These are phyloP conservation scores for Drosophila paucipuncta DNA, from an alignment of 2,888 invertebrate genomes.

Conservation along the genomic window DNA sequence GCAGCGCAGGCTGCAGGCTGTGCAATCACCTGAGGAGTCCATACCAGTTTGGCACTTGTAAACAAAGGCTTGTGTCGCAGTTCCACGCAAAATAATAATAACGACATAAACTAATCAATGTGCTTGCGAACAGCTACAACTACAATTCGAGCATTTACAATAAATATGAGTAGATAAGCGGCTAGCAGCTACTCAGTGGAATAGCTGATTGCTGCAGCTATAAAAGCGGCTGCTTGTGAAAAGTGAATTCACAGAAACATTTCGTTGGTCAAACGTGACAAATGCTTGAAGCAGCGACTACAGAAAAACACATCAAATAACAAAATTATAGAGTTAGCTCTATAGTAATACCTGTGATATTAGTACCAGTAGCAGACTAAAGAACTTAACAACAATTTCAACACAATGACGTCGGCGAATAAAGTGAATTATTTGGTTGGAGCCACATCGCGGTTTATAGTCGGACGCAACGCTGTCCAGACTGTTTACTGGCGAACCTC, in stretches of 20 bases:
- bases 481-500: conserved; percentile 90
- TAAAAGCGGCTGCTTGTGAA: conserved; percentile 52
- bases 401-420: conserved; percentile 72
- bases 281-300: conserved; percentile 8
- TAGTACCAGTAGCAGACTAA: neutral
- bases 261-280: conserved; percentile 19
- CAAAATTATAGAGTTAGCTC: conserved; percentile 24
- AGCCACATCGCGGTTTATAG: conserved; percentile 90
- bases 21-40: neutral
- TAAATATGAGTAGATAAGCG: conserved; percentile 32
- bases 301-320: neutral
- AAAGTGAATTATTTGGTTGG: conserved; percentile 88
- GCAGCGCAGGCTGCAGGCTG: conserved; percentile 1
- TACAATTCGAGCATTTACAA: conserved; percentile 25
- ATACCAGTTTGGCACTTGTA: conserved; percentile 11
- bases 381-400: neutral
- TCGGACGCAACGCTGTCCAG: conserved; percentile 90
- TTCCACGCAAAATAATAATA: conserved; percentile 23
- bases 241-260: conserved; percentile 47
- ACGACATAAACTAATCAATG: conserved; percentile 65
- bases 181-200: conserved; percentile 19
- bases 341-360: conserved; percentile 61
- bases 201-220: conserved; percentile 51
- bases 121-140: conserved; percentile 19
- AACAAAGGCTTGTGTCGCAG: conserved; percentile 57